Evolutionary conservation across 2,888 invertebrate species (phyloP), one percentile per base, ranked within the genome.

Genomic region (Sarcophaga rosellei): DNA sequence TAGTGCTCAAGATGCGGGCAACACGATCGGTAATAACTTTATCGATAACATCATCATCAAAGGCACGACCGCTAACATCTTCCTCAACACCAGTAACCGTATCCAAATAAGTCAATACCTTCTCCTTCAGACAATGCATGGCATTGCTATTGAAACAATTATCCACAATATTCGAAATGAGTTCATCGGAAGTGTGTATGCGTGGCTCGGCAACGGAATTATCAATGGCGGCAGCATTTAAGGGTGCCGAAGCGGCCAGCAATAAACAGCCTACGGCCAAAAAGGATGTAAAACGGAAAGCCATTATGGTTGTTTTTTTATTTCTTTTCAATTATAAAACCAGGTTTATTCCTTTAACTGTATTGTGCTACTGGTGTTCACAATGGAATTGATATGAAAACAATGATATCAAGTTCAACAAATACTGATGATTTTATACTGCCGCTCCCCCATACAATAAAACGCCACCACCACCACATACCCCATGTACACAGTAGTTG

Each of bases 41-140:
- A 89, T 97, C 97, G 87, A 96, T 94, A 91, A 96, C 95, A 75
- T 94, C 93, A 81, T 94, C 94, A 88, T 95, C 93, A 86, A 95
- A 94, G 85, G 95, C 95, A 88, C 96, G 94, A 66, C 95, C 94
- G 76, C 95, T 94, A 76, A 92, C 90, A 89, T 95, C 95, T 79
- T 94, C 94, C 81, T 94, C 93, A 59, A 95, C 94, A 89, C 96
- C 96, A 85, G 96, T 93, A 81, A 96, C 94, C 62, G 95, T 95
- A 92, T 97, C 96, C 94, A 97, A 94, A 93, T 96, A 97, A 79
- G 94, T 95, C 47, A 97, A 94, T 90, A 97, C 96, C 93, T 96
- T 96, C 92, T 95, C 95, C 94, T 97, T 97, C 89, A 97, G 94
- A 90, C 97, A 97, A 92, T 95, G 95, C 92, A 96, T 95, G 10